Conservation (phyloP, 2,797 vertebrate genomes). For the Champsocephalus esox region DNA sequence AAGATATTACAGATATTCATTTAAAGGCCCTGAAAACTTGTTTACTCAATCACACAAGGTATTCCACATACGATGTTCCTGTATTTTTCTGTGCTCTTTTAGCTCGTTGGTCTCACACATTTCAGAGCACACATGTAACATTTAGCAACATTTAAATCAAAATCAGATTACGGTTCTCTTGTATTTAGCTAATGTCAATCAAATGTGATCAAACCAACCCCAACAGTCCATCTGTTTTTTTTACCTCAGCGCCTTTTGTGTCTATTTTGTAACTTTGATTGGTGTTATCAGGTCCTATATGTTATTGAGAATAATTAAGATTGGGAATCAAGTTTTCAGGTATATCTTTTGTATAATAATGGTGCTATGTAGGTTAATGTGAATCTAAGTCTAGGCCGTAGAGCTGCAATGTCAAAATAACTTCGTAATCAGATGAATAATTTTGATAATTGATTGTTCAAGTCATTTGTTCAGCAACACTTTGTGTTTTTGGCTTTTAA, state of each 20-base stretch:
- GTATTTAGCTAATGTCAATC: not conserved
- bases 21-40: constrained; percentile 23
- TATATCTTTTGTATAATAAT: constrained; percentile 2
- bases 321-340: constrained; percentile 11
- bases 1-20: constrained; percentile 3
- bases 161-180: constrained; percentile 6
- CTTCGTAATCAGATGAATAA: not conserved
- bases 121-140: no score
- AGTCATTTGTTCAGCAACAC: not conserved
- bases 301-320: constrained; percentile 7
- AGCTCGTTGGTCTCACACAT: no score
- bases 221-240: not conserved
- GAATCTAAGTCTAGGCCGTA: constrained; percentile 11
- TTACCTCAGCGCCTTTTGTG: no score
- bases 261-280: no score
- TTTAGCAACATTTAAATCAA: not conserved
- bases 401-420: constrained; percentile 6
- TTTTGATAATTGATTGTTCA: not conserved
- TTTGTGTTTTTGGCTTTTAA: not conserved
- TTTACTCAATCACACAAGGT: not conserved
- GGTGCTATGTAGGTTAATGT: constrained; percentile 9
- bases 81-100: constrained; percentile 7
- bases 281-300: not conserved
- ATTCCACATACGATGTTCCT: not conserved
- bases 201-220: not conserved